A percentile compares a stretch with the other conserved stretches of the same genome.
Evolutionary conservation across 2,888 invertebrate genomes (phyloP).

Genomic region (Buathra laborator): DNA sequence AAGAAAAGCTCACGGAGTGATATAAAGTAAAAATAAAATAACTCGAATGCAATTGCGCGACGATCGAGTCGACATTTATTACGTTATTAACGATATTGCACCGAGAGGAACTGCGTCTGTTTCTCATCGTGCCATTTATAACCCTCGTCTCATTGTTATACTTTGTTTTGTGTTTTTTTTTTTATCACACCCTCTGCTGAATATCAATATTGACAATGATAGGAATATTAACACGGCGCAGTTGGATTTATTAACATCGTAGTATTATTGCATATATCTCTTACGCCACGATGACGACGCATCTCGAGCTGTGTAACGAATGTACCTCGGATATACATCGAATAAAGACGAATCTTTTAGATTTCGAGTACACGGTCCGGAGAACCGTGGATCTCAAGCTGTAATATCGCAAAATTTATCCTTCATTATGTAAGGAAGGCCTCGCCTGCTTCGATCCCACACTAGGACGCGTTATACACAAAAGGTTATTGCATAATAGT

Average conservation of each 20-base stretch:
- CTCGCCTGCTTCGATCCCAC: conserved; percentile 21
- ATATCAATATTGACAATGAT: conserved; percentile 37
- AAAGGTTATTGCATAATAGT: conserved; percentile 59
- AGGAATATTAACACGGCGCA: conserved; percentile 23
- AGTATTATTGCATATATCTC: conserved; percentile 27
- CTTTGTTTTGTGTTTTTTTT: conserved; percentile 3
- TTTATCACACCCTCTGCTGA: conserved; percentile 6
- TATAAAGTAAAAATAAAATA: background rate
- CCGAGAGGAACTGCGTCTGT: conserved; percentile 12
- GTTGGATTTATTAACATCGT: conserved; percentile 28
- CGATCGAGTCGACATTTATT: background rate
- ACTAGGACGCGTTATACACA: conserved; percentile 30
- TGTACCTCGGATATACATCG: background rate
- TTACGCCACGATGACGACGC: background rate
- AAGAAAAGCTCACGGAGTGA: background rate
- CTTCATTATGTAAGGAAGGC: conserved; percentile 44
- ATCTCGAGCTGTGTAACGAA: background rate
- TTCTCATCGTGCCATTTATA: background rate
- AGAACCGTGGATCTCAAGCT: background rate
- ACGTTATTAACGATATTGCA: conserved; percentile 2
- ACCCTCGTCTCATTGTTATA: conserved; percentile 8
- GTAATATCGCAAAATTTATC: conserved; percentile 16
- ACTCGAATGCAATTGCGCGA: conserved; percentile 6
- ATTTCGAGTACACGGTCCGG: conserved; percentile 23
- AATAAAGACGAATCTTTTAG: conserved; percentile 1